Evolutionary conservation across 2,888 invertebrate species (phyloP).

Genomic region (Platycheirus albimanus): DNA sequence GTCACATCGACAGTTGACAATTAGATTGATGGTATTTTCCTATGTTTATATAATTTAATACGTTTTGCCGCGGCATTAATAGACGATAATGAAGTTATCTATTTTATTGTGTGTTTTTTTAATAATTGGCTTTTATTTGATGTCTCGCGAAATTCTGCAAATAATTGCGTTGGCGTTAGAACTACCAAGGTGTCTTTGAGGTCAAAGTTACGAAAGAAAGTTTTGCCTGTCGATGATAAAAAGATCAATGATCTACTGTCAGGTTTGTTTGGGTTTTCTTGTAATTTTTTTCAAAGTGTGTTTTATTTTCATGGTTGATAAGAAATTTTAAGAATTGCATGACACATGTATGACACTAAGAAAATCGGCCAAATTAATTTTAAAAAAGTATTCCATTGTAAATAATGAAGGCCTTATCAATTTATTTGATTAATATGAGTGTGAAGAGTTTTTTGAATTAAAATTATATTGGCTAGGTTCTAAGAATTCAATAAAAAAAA

Average conservation of each 20-base stretch:
- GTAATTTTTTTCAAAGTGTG: not conserved
- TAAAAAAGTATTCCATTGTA: too few species aligned
- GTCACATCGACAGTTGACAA: slow-evolving; percentile 51
- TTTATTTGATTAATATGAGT: not conserved
- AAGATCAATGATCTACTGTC: slow-evolving; percentile 15
- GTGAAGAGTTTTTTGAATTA: too few species aligned
- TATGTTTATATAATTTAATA: slow-evolving; percentile 16
- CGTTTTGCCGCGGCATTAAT: slow-evolving; percentile 13
- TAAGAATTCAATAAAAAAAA: too few species aligned
- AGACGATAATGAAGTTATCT: slow-evolving; percentile 40
- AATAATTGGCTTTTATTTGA: slow-evolving; percentile 26
- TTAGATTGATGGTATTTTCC: slow-evolving; percentile 4
- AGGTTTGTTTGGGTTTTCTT: not conserved
- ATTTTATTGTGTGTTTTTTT: slow-evolving; percentile 5
- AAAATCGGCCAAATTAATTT: too few species aligned
- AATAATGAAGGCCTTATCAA: too few species aligned
- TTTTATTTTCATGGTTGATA: not conserved
- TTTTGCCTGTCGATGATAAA: not conserved
- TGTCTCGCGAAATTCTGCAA: slow-evolving; percentile 15
- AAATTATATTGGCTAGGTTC: too few species aligned
- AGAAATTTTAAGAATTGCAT: not conserved
- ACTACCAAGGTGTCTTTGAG: slow-evolving; percentile 24
- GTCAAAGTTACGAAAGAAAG: slow-evolving; percentile 6
- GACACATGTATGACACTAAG: not conserved
- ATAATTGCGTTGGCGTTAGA: not conserved